Evolutionary conservation across 1,140 invertebrate genomes (phyloP), one percentile per base, ranked within the genome.

Genomic region (Kradibia gibbosae): DNA sequence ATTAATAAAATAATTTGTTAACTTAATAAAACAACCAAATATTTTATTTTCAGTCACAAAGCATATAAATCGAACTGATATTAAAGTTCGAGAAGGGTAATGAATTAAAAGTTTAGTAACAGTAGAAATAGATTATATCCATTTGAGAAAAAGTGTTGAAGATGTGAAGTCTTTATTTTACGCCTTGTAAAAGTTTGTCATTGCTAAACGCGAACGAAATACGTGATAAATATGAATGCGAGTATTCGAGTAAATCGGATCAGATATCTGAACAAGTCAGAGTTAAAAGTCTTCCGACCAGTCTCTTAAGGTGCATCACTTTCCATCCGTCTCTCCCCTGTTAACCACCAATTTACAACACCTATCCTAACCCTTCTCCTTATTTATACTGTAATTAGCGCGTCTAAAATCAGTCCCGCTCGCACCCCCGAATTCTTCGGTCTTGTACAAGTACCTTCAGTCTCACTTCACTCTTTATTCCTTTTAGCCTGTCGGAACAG

Each of bases 341-440:
- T 45, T 45, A 45, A 45, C 42, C 5, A 45, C 7, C 13, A 13
- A 8, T 45, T 45, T 13, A 45, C 42, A 13, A 45, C 42, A 45
- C 7, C 42, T 34, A 0, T 71, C 25, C 8, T 36, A 20, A 0
- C 57, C 50, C 17, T 42, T 50, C 48, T 31, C 55, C 36, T 67
- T 57, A 73, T 80, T 80, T 80, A 50, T 50, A n/a, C 31, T 62
- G 25, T 17, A 80, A 80, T 80, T 80, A 73, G 65, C 78, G 55
- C 42, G 39, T 80, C 42, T 36, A 62, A 72, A 72, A 80, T 62
- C 2, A n/a, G n/a, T 62, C 53, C 62, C 31, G 1, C 3, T 7
- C 15, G 31, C 50, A 28, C 67, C 36, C 22, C 45, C 78, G 53
- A 60, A 80, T 80, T 73, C 57, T n/a, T 50, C 10, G 70, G 0